Percentiles rank a stretch among this genome's conserved stretches.
Evolutionary conservation across 2,888 invertebrate species (phyloP).

Genomic region (Xestobium rufovillosum): DNA sequence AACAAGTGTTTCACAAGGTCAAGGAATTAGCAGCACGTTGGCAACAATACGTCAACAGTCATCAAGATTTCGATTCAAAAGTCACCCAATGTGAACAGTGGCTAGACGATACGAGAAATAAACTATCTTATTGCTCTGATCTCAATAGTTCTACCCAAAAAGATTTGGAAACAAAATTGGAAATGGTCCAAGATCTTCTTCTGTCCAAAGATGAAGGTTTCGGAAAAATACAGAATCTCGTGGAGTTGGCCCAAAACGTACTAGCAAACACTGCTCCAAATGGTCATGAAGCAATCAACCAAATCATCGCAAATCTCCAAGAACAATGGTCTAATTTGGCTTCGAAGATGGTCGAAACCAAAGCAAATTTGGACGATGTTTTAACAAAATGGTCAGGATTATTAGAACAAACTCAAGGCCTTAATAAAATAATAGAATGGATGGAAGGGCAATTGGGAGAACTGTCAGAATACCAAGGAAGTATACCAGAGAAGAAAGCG

Average conservation of each 20-base stretch:
- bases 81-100: slow-evolving; percentile 73
- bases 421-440: slow-evolving; percentile 74
- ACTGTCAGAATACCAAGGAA: slow-evolving; percentile 66
- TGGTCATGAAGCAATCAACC: slow-evolving; percentile 82
- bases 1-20: slow-evolving; percentile 80
- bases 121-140: slow-evolving; percentile 81
- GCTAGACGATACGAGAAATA: slow-evolving; percentile 75
- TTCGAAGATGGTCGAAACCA: slow-evolving; percentile 84
- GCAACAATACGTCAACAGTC: slow-evolving; percentile 84
- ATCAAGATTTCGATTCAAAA: slow-evolving; percentile 80
- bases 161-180: slow-evolving; percentile 78
- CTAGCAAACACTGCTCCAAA: slow-evolving; percentile 83
- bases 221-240: slow-evolving; percentile 74
- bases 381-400: slow-evolving; percentile 89
- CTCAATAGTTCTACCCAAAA: slow-evolving; percentile 69
- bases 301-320: slow-evolving; percentile 73
- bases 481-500: slow-evolving; percentile 77
- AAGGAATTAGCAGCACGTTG: slow-evolving; percentile 87
- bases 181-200: slow-evolving; percentile 76
- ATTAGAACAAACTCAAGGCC: slow-evolving; percentile 77
- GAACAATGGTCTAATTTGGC: slow-evolving; percentile 85
- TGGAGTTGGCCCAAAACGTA: slow-evolving; percentile 87
- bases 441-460: slow-evolving; percentile 69
- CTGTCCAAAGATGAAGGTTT: slow-evolving; percentile 92
- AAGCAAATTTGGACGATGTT: slow-evolving; percentile 78